Evolutionary conservation across 1,140 invertebrate genomes (phyloP).

Genomic region (Spodoptera litura): DNA sequence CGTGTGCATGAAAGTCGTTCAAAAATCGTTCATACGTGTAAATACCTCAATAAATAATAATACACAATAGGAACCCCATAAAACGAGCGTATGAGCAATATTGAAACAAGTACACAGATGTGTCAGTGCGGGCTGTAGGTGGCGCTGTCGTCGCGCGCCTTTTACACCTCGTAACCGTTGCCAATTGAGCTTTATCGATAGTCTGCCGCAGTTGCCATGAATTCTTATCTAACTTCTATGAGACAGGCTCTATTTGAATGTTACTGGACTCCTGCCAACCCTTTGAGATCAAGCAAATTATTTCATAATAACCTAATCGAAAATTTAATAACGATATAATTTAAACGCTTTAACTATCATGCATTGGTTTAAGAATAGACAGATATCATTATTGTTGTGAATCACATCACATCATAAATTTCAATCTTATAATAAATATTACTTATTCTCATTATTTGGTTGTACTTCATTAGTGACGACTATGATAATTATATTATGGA

Average conservation of each 20-base stretch:
- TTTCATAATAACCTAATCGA: neutral
- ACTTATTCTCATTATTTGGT: too few species aligned
- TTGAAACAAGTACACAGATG: neutral
- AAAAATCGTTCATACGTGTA: too few species aligned
- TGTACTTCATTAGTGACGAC: too few species aligned
- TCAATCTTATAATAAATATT: too few species aligned
- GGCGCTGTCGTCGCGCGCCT: conserved; percentile 6
- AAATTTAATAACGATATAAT: neutral
- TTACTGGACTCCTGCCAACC: conserved; percentile 19
- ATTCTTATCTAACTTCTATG: conserved; percentile 40
- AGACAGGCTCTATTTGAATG: conserved; percentile 9
- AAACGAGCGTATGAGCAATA: neutral
- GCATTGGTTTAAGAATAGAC: too few species aligned
- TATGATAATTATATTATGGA: too few species aligned
- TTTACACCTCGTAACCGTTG: conserved; percentile 43
- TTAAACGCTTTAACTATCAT: too few species aligned
- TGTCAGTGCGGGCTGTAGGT: neutral
- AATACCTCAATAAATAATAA: conserved; percentile 14
- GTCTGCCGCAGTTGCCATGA: conserved; percentile 34
- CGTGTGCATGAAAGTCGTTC: too few species aligned
- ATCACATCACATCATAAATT: too few species aligned
- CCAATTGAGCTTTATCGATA: conserved; percentile 40
- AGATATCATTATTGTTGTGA: too few species aligned
- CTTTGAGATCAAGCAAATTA: neutral
- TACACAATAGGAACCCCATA: conserved; percentile 4